Base-by-base conservation (phyloP, 2,797 vertebrate species). In the Onychomys torridus region DNA sequence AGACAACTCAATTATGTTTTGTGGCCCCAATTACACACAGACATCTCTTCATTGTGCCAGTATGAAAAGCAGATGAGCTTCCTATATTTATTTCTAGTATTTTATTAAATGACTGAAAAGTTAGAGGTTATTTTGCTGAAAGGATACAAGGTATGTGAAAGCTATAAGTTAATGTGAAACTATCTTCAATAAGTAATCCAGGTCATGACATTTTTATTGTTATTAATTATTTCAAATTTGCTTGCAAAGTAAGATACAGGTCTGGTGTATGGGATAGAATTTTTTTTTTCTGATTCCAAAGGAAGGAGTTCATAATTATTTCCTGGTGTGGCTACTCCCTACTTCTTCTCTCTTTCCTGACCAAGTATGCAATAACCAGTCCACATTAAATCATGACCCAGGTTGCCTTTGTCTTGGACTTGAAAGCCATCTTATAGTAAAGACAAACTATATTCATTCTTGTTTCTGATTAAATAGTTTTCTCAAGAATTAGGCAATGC, bases 1-100 rank as follows among this genome's bases (percentile, higher is more conserved):
- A 63, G 93, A 93, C 91, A 93, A 93, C 49, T 92, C 71, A 93
- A 8, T 96, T 96, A 49, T 84, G 83, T 96, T 40, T 32, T 61
- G 13, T 59, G 59, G 61, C 12, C 67, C 19, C 37, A 91, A 16
- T 79, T 43, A 69, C 37, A 85, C 23, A 34, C 7, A 69, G 61
- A 83, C 55, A 73, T 93, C 69, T 52, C 32, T 79, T 71, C 89
- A 37, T 17, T 87, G 6, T 84, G 13, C 6, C 52, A 65, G 21
- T 34, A 93, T 81, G 32, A 83, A 92, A 90, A 67, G 17, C 29
- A 73, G 81, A 57, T 29, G 34, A 10, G 10, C 78, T 78, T 92
- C 71, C 25, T 61, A 6, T 65, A 21, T 81, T 73, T 52, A 81
- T 87, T 95, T 93, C 5, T 1, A 91, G 13, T 43, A 14, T 67